Base-by-base conservation (phyloP, 2,888 invertebrate species). In the Harpalus rufipes region DNA sequence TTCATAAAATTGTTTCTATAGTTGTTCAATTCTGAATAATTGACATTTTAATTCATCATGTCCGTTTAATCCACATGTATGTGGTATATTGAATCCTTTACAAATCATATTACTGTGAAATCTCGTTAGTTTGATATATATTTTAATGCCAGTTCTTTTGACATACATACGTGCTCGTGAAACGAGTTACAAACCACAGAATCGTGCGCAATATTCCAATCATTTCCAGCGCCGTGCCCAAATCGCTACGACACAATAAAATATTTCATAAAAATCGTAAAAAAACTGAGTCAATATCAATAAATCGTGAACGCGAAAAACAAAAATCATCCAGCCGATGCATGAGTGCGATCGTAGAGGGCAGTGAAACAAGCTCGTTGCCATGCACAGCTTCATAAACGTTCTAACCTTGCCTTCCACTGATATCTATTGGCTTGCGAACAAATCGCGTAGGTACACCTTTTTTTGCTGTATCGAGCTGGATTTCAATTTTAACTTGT, bases 221-320 rank as follows among this genome's bases (percentile, higher is more conserved):
- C 68, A 68, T 14, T 39, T 68, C 68, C 39, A 68, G 39, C 39
- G 7, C 10, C 8, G 21, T 44, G 14, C 72, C 8, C 41, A 74
- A 74, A 44, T 16, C 72, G 72, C 8, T 41, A 18, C 72, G 44
- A 78, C 59, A 59, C 81, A 81, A 82, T 82, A 51, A 32, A 82
- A 82, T 82, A 82, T 82, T 82, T 82, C 56, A 82, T 56, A 82
- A 72, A 82, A 72, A 56, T 56, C 32, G 56, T 72, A 68, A 68
- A 68, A 68, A 82, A 72, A 72, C 68, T 82, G 16, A 72, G 72
- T 72, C 72, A 68, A 68, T 82, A 82, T 82, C 82, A 82, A 82
- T 82, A 82, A 82, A 82, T 82, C 82, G 58, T 58, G 18, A 58
- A 65, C 39, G 72, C 72, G 82, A 68, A 82, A 82, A 65, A 65